Evolutionary conservation across 2,888 invertebrate species (phyloP), one percentile per base, ranked within the genome.

Genomic region (Octonoba sinensis): DNA sequence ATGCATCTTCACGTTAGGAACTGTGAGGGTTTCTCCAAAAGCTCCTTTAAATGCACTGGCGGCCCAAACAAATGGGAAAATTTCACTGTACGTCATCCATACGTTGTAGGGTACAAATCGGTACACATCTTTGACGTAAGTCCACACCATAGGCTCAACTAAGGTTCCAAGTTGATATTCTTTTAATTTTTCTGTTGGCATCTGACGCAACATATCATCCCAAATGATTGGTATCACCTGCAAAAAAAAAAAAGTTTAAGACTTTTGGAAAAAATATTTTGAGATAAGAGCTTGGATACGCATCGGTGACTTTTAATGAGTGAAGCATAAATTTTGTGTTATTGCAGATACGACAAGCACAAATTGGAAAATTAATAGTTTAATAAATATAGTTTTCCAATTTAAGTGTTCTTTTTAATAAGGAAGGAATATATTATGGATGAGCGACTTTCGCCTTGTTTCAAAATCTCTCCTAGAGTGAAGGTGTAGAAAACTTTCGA

Each of bases 111-210:
- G 87, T 16, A 86, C 85, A 54, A 86, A 87, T 47, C 90, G 88
- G 86, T 93, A 93, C 71, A 93, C 91, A 71, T 93, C 93, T 86
- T 92, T 92, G 13, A 92, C 92, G 87, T 94, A 94, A 3, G 93
- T 93, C 94, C 94, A 94, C 36, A 94, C 92, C 93, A 94, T 93
- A 0, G 93, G 93, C 86, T 94, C 93, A 0, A 94, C 93, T 54
- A 93, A 89, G 47, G 90, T 89, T 0, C 93, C 92, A 18, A 94
- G 89, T 57, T 91, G 77, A 56, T 70, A 84, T 83, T 91, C 91
- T 75, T 91, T 89, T 88, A 93, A 89, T 82, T 90, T 90, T 83
- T 91, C 90, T 62, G 91, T 88, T 1, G 91, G 90, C 85, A 93
- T 90, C 85, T 92, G 92, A 0, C 94, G 88, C 74, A 94, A 88